A percentile compares a stretch with the other conserved stretches of the same genome.
These are phyloP conservation scores for Anhinga rufa DNA, from an alignment of 2,113 vertebrate species.

Conservation along the genomic window DNA sequence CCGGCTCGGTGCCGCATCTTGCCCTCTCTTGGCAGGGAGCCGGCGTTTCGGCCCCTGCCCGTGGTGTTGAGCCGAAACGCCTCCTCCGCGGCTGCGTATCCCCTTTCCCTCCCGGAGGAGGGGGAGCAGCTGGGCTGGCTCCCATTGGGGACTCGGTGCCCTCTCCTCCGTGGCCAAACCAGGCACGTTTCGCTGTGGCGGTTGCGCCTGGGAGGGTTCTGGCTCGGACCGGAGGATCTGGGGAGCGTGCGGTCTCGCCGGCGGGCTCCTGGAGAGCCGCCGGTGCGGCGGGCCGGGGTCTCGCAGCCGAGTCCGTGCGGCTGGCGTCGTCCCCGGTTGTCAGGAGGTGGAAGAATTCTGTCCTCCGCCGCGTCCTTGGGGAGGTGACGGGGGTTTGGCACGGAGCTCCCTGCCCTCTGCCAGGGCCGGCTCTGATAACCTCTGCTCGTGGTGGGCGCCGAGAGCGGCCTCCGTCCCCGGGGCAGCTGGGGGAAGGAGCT, in stretches of 20 bases:
- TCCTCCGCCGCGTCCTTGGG: not conserved
- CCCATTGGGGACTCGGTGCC: not conserved
- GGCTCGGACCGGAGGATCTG: too few relatives aligned
- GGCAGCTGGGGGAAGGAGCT: not conserved
- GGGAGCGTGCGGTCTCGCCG: too few relatives aligned
- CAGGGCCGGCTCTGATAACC: not conserved
- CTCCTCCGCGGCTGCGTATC: not conserved
- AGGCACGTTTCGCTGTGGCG: too few relatives aligned
- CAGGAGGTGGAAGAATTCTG: too few relatives aligned
- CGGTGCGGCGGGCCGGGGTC: too few relatives aligned
- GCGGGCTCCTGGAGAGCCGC: not conserved
- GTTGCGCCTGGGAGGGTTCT: not conserved
- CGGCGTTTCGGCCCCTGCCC: not conserved
- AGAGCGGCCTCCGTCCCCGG: not conserved
- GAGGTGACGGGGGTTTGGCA: not conserved
- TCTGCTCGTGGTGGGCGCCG: not conserved
- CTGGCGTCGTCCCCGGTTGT: not conserved
- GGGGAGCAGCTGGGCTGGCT: not conserved
- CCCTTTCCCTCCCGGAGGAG: not conserved
- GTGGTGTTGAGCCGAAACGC: not conserved
- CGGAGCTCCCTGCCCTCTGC: not conserved
- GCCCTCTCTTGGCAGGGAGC: not conserved
- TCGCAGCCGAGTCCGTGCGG: fast-evolving
- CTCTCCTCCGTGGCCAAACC: not conserved
- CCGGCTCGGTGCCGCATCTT: not conserved